A percentile compares a stretch with the other conserved stretches of the same genome.
phyloP scores from a whole-genome alignment of 2,797 vertebrate species.

The Anomalospiza imberbis region DNA sequence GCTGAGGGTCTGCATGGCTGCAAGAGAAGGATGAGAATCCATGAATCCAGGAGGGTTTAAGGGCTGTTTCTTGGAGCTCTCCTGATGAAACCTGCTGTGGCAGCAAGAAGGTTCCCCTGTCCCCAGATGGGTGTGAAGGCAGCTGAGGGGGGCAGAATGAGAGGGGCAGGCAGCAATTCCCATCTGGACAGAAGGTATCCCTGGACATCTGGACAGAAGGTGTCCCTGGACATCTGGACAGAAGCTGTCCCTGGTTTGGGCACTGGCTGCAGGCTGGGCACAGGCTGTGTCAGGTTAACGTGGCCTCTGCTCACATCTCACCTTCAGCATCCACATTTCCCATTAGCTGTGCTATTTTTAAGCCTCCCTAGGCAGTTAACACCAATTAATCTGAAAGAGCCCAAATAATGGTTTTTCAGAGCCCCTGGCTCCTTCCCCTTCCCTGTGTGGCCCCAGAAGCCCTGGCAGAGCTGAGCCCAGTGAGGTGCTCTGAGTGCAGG shows the following conservation, averaged over 20 bases:
- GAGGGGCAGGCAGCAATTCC: neutral
- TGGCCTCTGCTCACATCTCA: neutral
- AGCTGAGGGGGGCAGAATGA: neutral
- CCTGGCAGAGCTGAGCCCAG: neutral
- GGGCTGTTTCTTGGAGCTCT: neutral
- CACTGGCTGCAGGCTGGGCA: neutral
- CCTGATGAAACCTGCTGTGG: rapidly evolving
- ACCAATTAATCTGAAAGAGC: slow-evolving; percentile 25
- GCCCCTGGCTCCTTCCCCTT: neutral
- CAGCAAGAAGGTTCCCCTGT: neutral
- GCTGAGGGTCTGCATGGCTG: rapidly evolving
- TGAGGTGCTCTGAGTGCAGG: rapidly evolving
- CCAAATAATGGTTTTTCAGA: neutral
- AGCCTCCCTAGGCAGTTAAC: slow-evolving; percentile 47
- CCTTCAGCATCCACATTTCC: neutral
- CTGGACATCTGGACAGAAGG: neutral
- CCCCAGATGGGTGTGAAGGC: neutral
- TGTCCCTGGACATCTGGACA: neutral
- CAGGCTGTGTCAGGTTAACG: neutral
- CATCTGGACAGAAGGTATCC: neutral
- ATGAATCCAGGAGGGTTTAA: neutral
- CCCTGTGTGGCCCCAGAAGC: neutral
- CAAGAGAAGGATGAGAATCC: neutral
- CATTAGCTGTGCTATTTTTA: slow-evolving; percentile 31
- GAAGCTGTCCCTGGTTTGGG: neutral